Conservation (phyloP, 2,888 invertebrate genomes). For the Metacarcinus magister region DNA sequence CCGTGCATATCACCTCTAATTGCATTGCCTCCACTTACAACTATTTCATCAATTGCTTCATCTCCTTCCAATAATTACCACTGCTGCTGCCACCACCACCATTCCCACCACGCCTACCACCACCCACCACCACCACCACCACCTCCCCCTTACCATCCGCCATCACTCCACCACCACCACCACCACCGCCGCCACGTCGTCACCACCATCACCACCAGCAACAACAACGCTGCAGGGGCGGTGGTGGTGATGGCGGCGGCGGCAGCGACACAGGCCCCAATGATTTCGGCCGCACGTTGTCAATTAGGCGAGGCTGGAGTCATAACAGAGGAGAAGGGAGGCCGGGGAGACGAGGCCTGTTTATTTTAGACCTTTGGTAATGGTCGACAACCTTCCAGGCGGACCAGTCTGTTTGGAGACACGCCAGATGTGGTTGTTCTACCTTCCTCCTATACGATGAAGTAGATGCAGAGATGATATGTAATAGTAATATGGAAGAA, state of each 20-base stretch:
- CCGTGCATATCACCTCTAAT: neutral
- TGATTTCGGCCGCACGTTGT: constrained; percentile 68
- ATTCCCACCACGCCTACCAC: constrained; percentile 27
- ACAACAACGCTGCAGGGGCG: neutral
- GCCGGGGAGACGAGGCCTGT: constrained; percentile 38
- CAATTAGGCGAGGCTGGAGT: constrained; percentile 64
- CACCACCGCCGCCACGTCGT: constrained; percentile 6
- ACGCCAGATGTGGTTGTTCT: constrained; percentile 60
- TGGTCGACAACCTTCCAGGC: constrained; percentile 56
- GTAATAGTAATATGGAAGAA: neutral
- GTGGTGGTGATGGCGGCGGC: neutral
- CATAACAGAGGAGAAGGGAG: constrained; percentile 56
- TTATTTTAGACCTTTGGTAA: constrained; percentile 70
- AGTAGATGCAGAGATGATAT: neutral
- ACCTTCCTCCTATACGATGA: neutral
- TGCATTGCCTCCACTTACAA: neutral
- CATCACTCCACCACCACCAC: neutral
- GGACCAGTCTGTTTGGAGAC: constrained; percentile 61
- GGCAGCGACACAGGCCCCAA: constrained; percentile 41
- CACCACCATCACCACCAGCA: neutral
- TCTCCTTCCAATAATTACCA: constrained; percentile 31
- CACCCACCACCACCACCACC: neutral
- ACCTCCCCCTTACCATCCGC: neutral
- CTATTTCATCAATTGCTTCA: constrained; percentile 3
- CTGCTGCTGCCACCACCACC: neutral